Conservation (phyloP, 2,888 invertebrate species). For the Noctua janthina region DNA sequence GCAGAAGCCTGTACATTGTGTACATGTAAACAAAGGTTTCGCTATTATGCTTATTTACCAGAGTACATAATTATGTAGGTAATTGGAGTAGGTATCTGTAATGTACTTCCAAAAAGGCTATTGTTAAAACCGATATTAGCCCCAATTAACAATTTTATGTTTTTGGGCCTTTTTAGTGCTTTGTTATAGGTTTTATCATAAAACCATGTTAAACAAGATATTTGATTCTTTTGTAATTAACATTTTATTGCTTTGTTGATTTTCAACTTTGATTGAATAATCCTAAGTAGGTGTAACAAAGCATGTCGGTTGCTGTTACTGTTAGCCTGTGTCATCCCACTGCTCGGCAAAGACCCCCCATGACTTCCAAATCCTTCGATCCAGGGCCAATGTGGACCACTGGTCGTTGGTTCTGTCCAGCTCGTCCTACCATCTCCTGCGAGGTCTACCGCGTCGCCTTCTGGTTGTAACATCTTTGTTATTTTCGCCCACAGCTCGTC, state of each 20-base stretch:
- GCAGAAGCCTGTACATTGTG: not conserved
- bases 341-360: too few species aligned
- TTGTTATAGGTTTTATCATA: constrained; percentile 19
- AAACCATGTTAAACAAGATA: not conserved
- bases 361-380: too few species aligned
- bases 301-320: too few species aligned
- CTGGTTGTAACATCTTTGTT: too few species aligned
- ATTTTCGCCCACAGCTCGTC: too few species aligned
- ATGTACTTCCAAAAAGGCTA: not conserved
- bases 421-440: too few species aligned
- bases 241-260: not conserved
- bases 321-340: too few species aligned
- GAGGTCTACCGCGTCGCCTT: too few species aligned
- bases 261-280: not conserved
- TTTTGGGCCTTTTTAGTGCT: not conserved
- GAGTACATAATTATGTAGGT: constrained; percentile 10
- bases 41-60: constrained; percentile 18
- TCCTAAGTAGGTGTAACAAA: not conserved
- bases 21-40: constrained; percentile 21
- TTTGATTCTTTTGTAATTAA: not conserved
- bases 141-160: constrained; percentile 4
- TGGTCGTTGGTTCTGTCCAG: too few species aligned
- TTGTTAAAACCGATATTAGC: constrained; percentile 11
- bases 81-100: constrained; percentile 8
- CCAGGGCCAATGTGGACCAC: too few species aligned